Evolutionary conservation across 2,113 vertebrate genomes (phyloP).

Genomic region (Perca flavescens): DNA sequence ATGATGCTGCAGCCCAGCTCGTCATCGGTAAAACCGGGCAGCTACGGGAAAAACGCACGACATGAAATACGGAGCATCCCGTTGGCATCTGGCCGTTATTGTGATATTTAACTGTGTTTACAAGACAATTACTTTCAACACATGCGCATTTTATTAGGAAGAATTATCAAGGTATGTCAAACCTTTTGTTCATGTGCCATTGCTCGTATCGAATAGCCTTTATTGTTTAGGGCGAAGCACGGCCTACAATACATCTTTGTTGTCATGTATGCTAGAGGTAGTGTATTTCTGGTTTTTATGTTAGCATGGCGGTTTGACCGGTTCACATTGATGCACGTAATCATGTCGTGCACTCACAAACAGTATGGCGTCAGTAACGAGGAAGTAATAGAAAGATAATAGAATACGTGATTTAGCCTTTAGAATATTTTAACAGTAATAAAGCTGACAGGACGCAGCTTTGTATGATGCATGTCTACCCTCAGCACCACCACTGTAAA

Average conservation of each 20-base stretch:
- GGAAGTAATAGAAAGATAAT: not conserved
- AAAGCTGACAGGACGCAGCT: too few species aligned
- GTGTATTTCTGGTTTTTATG: not conserved
- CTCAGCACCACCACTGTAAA: not conserved
- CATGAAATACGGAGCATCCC: not conserved
- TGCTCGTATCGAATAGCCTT: not conserved
- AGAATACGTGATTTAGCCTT: not conserved
- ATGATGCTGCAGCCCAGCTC: conserved; percentile 56
- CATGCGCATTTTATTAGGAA: too few species aligned
- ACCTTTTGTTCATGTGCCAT: not conserved
- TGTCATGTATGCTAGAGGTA: not conserved
- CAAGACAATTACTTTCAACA: not conserved
- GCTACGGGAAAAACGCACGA: conserved; percentile 5
- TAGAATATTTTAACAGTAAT: not conserved
- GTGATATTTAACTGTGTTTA: not conserved
- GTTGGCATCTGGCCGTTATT: not conserved
- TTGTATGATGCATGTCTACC: not conserved
- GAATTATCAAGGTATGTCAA: conserved; percentile 47
- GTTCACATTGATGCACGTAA: too few species aligned
- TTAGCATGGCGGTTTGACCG: not conserved
- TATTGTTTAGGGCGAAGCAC: conserved; percentile 5
- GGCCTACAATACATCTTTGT: conserved; percentile 22
- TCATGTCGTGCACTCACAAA: too few species aligned
- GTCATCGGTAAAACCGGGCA: not conserved
- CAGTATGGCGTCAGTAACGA: not conserved